Conservation (phyloP, 2,113 vertebrate genomes). For the Crotalus viridis region DNA sequence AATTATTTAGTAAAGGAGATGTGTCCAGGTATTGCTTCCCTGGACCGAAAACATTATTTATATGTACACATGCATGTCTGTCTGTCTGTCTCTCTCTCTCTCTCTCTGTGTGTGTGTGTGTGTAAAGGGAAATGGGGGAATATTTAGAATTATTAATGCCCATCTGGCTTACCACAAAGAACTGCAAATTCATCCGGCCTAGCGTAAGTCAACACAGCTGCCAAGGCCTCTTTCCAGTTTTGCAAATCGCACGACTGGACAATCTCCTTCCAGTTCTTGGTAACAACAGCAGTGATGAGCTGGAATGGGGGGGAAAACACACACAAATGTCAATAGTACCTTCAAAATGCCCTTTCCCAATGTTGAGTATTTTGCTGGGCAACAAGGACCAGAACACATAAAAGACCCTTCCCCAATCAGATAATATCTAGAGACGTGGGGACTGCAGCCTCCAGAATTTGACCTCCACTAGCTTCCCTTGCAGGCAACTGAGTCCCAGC, state of each 20-base stretch:
- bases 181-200: conserved; percentile 87
- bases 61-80: background rate
- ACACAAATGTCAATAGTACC: background rate
- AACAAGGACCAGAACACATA: background rate
- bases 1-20: background rate
- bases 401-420: background rate
- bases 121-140: background rate
- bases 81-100: no score
- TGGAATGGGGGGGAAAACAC: conserved; percentile 46
- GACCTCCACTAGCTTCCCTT: background rate
- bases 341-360: background rate
- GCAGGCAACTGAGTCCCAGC: background rate
- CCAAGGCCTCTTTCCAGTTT: conserved; percentile 93
- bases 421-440: background rate
- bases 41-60: background rate
- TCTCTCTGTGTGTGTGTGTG: background rate
- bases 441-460: background rate
- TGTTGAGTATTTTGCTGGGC: background rate
- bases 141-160: background rate
- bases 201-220: conserved; percentile 92
- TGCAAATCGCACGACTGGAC: conserved; percentile 90
- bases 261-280: conserved; percentile 91
- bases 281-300: conserved; percentile 95
- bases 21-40: background rate
- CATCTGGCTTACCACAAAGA: conserved; percentile 83